These are phyloP conservation scores for Drosophila multiciliata DNA, from an alignment of 2,888 invertebrate genomes.

Conservation along the genomic window DNA sequence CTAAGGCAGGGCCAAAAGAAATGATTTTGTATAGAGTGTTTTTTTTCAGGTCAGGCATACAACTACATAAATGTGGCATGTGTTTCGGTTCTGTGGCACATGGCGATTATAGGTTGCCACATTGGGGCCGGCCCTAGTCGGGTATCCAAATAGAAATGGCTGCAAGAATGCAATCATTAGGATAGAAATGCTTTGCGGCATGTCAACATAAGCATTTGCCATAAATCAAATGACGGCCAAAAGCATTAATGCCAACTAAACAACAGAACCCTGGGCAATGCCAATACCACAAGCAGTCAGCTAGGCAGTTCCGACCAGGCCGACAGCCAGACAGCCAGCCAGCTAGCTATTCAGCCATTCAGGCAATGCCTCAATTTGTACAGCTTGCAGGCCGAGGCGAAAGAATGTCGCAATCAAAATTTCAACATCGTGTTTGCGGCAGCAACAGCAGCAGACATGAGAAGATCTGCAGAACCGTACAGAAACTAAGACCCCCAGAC, in stretches of 20 bases:
- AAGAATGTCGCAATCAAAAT: slow-evolving; percentile 79
- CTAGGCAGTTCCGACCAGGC: slow-evolving; percentile 1
- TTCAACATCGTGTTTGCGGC: slow-evolving; percentile 72
- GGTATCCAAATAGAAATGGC: slow-evolving; percentile 44
- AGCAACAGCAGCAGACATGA: slow-evolving; percentile 19
- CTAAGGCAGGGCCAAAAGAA: slow-evolving; percentile 20
- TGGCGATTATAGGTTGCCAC: slow-evolving; percentile 43
- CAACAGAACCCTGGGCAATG: slow-evolving; percentile 23
- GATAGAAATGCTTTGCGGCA: slow-evolving; percentile 65
- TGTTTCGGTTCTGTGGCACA: slow-evolving; percentile 36
- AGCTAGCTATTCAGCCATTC: slow-evolving; percentile 19
- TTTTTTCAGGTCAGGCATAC: slow-evolving; percentile 57
- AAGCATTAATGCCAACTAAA: slow-evolving; percentile 45
- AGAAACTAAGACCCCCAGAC: slow-evolving; percentile 9
- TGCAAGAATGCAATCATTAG: slow-evolving; percentile 65
- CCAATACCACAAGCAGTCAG: slow-evolving; percentile 31
- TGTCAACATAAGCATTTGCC: slow-evolving; percentile 75
- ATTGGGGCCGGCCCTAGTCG: slow-evolving; percentile 9
- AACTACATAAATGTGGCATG: slow-evolving; percentile 24
- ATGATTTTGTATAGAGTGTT: slow-evolving; percentile 27
- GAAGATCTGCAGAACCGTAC: slow-evolving; percentile 28
- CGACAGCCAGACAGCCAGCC: not conserved
- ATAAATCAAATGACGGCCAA: slow-evolving; percentile 71
- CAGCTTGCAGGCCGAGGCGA: slow-evolving; percentile 42
- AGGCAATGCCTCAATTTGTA: slow-evolving; percentile 68